phyloP scores from a whole-genome alignment of 2,113 vertebrate species.

The Rhinopomastus cyanomelas region DNA sequence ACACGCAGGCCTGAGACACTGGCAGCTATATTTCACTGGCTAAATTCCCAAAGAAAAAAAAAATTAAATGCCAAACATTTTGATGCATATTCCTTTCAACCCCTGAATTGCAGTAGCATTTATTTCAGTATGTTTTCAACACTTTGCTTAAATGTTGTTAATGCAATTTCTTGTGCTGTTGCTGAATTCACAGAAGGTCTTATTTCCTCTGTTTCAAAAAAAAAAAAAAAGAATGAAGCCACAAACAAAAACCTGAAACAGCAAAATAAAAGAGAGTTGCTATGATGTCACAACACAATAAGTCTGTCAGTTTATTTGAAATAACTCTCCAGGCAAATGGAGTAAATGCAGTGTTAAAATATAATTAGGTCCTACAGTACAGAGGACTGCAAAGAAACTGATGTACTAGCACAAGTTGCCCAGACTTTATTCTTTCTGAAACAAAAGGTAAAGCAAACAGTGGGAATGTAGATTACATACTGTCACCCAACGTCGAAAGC shows the following conservation, averaged over 20 bases:
- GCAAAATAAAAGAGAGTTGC: conserved; percentile 61
- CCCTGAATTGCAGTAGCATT: conserved; percentile 69
- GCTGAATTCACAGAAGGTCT: conserved; percentile 76
- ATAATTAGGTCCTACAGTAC: conserved; percentile 76
- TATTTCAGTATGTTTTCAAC: conserved; percentile 73
- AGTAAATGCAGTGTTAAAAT: conserved; percentile 75
- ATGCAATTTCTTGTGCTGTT: conserved; percentile 71
- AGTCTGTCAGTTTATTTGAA: conserved; percentile 74
- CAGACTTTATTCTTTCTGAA: conserved; percentile 63
- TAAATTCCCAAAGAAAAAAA: conserved; percentile 83
- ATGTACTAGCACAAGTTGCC: conserved; percentile 56
- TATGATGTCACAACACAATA: conserved; percentile 72
- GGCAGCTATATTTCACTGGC: conserved; percentile 93
- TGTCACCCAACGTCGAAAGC: conserved; percentile 30
- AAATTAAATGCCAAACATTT: conserved; percentile 81
- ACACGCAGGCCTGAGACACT: conserved; percentile 83
- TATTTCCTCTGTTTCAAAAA: conserved; percentile 36
- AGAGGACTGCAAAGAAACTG: conserved; percentile 55
- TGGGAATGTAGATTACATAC: conserved; percentile 51
- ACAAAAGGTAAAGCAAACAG: conserved; percentile 71
- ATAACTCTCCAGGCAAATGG: conserved; percentile 71
- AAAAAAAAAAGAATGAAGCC: neutral
- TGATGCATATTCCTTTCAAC: conserved; percentile 80
- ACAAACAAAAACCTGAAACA: neutral
- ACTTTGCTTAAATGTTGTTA: conserved; percentile 73